Conservation (phyloP, 2,888 invertebrate species). For the Folsomia candida region DNA sequence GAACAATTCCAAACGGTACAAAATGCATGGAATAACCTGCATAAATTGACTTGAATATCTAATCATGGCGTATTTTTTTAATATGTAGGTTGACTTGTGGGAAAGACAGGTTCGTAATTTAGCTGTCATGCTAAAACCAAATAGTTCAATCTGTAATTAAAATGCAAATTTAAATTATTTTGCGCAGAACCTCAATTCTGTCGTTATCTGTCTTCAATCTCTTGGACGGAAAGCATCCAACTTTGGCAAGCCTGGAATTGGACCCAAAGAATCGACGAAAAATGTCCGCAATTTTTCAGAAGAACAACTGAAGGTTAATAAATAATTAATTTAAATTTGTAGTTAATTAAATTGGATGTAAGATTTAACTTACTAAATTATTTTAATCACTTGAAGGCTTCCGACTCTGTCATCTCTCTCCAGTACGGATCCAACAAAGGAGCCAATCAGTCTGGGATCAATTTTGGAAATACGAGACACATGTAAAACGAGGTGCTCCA, state of each 20-base stretch:
- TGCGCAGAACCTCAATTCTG: slow-evolving; percentile 94
- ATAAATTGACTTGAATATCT: slow-evolving; percentile 1
- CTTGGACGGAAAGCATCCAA: slow-evolving; percentile 78
- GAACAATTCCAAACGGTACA: slow-evolving; percentile 92
- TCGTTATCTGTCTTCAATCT: slow-evolving; percentile 90
- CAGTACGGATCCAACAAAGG: slow-evolving; percentile 98
- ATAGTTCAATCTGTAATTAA: background rate
- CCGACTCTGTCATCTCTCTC: slow-evolving; percentile 82
- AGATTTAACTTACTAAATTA: too few species aligned
- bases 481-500: slow-evolving; percentile 5
- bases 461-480: slow-evolving; percentile 86
- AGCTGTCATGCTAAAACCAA: slow-evolving; percentile 68
- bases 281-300: slow-evolving; percentile 91
- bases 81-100: slow-evolving; percentile 70
- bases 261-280: slow-evolving; percentile 94
- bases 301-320: slow-evolving; percentile 89
- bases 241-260: slow-evolving; percentile 82
- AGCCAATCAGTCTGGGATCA: slow-evolving; percentile 92
- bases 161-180: too few species aligned
- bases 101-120: slow-evolving; percentile 94
- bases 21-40: background rate
- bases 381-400: too few species aligned
- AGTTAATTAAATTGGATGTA: too few species aligned
- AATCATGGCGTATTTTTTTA: background rate
- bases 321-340: too few species aligned